A percentile compares a stretch with the other conserved stretches of the same genome.
phyloP scores from a whole-genome alignment of 2,113 vertebrate species.

The Hystrix brachyura region DNA sequence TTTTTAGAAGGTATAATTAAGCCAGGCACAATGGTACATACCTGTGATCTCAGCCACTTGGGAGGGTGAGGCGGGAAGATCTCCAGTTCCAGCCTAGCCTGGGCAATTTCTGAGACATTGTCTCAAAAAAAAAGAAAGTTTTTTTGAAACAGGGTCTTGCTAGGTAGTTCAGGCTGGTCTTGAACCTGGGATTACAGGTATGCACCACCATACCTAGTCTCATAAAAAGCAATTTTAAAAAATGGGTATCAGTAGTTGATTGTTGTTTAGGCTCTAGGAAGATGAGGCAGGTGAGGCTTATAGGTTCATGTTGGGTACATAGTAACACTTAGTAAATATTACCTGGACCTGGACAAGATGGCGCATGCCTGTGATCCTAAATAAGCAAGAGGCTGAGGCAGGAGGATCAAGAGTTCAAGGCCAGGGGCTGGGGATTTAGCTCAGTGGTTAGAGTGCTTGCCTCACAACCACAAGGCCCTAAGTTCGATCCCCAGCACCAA shows the following conservation, averaged over 20 bases:
- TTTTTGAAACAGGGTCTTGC: background rate
- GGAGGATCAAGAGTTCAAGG: background rate
- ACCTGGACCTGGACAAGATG: background rate
- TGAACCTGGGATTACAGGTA: background rate
- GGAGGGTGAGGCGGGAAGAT: background rate
- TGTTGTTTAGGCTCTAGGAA: background rate
- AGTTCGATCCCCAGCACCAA: too few species aligned
- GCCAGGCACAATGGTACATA: background rate
- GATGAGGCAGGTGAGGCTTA: background rate
- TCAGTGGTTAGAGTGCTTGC: too few species aligned
- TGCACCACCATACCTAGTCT: background rate
- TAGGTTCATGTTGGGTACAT: rapidly evolving
- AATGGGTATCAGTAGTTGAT: background rate
- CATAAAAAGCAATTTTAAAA: background rate
- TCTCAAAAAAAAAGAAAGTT: background rate
- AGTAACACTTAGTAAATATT: background rate
- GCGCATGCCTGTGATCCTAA: background rate
- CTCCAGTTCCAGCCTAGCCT: background rate
- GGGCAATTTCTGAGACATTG: background rate
- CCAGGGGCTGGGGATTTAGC: too few species aligned
- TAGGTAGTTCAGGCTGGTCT: background rate
- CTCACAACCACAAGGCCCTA: too few species aligned
- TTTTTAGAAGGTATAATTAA: background rate
- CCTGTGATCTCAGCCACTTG: too few species aligned
- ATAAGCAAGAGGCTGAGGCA: background rate